Evolutionary conservation across 2,797 vertebrate species (phyloP), one percentile per base, ranked within the genome.

Genomic region (Mallotus villosus): DNA sequence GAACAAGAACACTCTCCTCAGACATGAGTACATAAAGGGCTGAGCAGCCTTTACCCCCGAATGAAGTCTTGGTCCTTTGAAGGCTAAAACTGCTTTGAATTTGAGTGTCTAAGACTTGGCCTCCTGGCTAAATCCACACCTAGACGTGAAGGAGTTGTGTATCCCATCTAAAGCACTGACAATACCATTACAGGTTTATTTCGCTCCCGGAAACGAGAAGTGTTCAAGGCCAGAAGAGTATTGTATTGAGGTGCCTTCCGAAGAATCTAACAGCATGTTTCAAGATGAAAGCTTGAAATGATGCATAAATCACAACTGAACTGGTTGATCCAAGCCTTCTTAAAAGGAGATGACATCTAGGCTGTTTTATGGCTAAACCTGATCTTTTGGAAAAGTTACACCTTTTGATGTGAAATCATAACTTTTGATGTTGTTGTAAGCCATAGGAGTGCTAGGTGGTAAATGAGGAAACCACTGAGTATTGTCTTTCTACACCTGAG

Each of bases 381-480:
- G 16, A 62, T 34, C 58, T 72, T 37, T 58, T 41, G 55, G 68
- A 59, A 63, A 71, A 34, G 68, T 55, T 53, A 73, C 61, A 69
- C 55, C 71, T 27, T 74, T 70, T 70, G 70, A 78, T 63, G 57
- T 59, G 25, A 16, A 46, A 27, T 67, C 68, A 68, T 67, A 63
- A 49, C 62, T 78, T 71, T 53, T 67, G 17, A 67, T 61, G 34
- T 65, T 67, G 53, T 19, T 32, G 34, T 37, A 19, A 41, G 62
- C 34, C 19, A 37, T 37, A 19, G 21, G 62, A 19, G 62, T 14
- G 61, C 61, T 34, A 9, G 11, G 19, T 55, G 51, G 51, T 55
- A n/a, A n/a, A 55, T 5, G n/a, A 17, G 51, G 19, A 55, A 7
- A 17, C 61, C 61, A 34, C 27, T 7, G 27, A 17, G 61, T 55